These are phyloP conservation scores for Tholera decimalis DNA, from an alignment of 2,888 invertebrate species.

Conservation along the genomic window DNA sequence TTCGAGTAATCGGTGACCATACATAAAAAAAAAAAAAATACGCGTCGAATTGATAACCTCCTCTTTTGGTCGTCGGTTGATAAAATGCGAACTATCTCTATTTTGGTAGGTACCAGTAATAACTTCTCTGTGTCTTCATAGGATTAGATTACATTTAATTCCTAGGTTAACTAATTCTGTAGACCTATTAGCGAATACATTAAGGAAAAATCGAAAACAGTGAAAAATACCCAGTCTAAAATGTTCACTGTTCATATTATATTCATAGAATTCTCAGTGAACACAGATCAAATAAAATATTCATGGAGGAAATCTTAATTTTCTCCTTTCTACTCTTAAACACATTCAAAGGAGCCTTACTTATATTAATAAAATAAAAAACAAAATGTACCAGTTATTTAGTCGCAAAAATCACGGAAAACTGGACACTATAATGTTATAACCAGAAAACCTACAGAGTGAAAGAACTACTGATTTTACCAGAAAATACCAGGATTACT, in stretches of 20 bases:
- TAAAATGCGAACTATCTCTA: too few species aligned
- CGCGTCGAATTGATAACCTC: too few species aligned
- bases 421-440: background rate
- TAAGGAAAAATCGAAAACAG: background rate
- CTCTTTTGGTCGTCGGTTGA: too few species aligned
- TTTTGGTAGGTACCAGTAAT: too few species aligned
- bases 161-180: background rate
- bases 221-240: background rate
- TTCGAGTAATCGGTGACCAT: too few species aligned
- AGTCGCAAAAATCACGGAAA: conserved; percentile 34
- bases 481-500: too few species aligned
- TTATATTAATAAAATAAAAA: conserved; percentile 50
- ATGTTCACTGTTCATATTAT: background rate
- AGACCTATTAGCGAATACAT: background rate
- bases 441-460: conserved; percentile 9
- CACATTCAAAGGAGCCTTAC: conserved; percentile 43
- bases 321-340: conserved; percentile 29
- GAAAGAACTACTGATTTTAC: background rate
- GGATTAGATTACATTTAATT: background rate
- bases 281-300: conserved; percentile 39
- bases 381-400: conserved; percentile 48
- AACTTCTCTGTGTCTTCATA: too few species aligned
- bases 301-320: conserved; percentile 38
- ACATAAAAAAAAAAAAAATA: too few species aligned
- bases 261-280: conserved; percentile 16